These are phyloP conservation scores for Phengaris arion DNA, from an alignment of 2,888 invertebrate species.

Conservation along the genomic window DNA sequence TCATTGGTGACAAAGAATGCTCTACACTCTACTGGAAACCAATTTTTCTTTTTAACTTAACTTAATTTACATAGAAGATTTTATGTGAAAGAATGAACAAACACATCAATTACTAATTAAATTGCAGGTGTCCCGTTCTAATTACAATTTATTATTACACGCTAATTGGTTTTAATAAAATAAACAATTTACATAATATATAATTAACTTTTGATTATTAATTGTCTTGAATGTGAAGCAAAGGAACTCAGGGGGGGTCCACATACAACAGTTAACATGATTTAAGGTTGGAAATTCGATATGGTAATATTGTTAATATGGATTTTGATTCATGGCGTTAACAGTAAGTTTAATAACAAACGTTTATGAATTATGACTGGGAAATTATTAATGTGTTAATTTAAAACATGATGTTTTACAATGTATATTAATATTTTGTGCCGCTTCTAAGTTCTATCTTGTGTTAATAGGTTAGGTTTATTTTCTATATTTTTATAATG, in stretches of 20 bases:
- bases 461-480: no score
- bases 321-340: constrained; percentile 25
- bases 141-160: constrained; percentile 11
- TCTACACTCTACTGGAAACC: background rate
- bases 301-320: constrained; percentile 35
- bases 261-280: background rate
- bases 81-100: background rate
- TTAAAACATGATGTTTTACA: constrained; percentile 2
- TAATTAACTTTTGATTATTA: constrained; percentile 22
- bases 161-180: constrained; percentile 18
- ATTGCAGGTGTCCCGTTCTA: constrained; percentile 4
- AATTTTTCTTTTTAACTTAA: background rate
- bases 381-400: constrained; percentile 17
- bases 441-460: background rate
- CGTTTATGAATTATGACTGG: background rate
- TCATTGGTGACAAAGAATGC: background rate
- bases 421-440: background rate
- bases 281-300: constrained; percentile 32
- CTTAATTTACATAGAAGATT: background rate
- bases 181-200: constrained; percentile 22
- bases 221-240: constrained; percentile 23
- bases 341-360: constrained; percentile 9
- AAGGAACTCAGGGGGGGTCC: constrained; percentile 13
- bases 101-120: background rate
- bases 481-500: no score